phyloP scores from a whole-genome alignment of 2,113 vertebrate genomes.

The Cyprinus carpio region DNA sequence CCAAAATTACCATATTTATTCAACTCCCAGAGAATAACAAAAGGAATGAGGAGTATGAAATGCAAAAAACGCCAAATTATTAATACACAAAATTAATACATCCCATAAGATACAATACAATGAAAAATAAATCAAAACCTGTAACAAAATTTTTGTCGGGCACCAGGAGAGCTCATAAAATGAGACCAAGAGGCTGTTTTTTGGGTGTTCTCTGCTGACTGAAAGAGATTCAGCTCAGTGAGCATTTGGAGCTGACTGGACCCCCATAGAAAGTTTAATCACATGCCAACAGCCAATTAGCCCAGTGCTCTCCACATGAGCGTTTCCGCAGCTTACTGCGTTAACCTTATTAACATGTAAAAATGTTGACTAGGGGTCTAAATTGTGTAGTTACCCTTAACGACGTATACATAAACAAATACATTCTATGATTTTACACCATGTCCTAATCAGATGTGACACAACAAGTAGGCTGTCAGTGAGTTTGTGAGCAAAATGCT shows the following conservation, averaged over 20 bases:
- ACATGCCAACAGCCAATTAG: conserved; percentile 43
- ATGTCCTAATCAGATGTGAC: neutral
- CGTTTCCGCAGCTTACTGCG: neutral
- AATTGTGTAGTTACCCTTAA: neutral
- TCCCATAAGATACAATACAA: neutral
- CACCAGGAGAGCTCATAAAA: neutral
- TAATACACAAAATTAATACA: neutral
- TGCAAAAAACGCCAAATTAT: conserved; percentile 5
- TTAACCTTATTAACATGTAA: neutral
- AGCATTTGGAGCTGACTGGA: neutral
- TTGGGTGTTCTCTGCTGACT: neutral
- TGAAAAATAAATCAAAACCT: neutral
- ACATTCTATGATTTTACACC: neutral
- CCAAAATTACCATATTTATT: neutral
- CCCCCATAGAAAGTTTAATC: conserved; percentile 31
- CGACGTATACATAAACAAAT: neutral
- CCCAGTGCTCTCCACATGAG: conserved; percentile 13
- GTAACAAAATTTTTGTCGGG: neutral
- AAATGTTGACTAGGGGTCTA: neutral
- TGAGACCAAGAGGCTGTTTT: neutral
- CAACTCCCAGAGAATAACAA: neutral
- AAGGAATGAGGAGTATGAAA: neutral
- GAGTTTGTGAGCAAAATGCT: neutral
- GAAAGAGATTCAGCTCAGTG: conserved; percentile 6
- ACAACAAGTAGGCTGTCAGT: neutral